Evolutionary conservation across 2,888 invertebrate genomes (phyloP).

Genomic region (Amphimallon solstitiale): DNA sequence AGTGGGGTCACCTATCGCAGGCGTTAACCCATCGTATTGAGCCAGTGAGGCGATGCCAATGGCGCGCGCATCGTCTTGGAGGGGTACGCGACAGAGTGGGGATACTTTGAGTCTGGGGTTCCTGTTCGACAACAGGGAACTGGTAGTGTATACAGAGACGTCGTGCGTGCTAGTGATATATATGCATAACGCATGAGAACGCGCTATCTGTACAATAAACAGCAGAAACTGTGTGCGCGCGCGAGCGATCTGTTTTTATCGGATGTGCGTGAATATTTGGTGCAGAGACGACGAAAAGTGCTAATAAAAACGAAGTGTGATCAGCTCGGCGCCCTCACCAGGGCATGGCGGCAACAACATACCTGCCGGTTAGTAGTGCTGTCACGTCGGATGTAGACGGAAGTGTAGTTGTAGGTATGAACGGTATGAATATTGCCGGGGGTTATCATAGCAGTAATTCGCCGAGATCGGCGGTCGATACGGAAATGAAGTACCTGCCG

Average conservation of each 20-base stretch:
- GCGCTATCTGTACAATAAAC: constrained; percentile 36
- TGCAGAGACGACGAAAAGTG: constrained; percentile 21
- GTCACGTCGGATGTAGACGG: constrained; percentile 77
- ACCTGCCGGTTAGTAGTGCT: constrained; percentile 82
- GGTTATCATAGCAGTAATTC: constrained; percentile 84
- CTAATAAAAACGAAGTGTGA: constrained; percentile 30
- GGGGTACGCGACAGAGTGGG: constrained; percentile 58
- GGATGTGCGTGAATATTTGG: constrained; percentile 9
- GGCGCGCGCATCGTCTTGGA: constrained; percentile 60
- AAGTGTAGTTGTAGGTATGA: constrained; percentile 68
- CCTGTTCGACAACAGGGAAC: constrained; percentile 64
- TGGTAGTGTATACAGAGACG: constrained; percentile 70
- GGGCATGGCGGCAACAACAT: constrained; percentile 96
- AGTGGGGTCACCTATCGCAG: constrained; percentile 54
- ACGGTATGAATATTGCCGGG: constrained; percentile 77
- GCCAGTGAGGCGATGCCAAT: constrained; percentile 58
- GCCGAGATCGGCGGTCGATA: constrained; percentile 86
- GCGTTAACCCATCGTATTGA: constrained; percentile 52
- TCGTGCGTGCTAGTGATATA: constrained; percentile 62
- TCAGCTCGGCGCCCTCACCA: constrained; percentile 67
- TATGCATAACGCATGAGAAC: constrained; percentile 72
- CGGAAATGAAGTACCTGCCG: constrained; percentile 95
- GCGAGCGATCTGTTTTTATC: constrained; percentile 17
- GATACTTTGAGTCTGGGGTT: constrained; percentile 60
- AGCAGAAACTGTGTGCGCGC: constrained; percentile 7